Conservation (phyloP, 2,797 vertebrate species). For the Hydrocynus forskahlii region DNA sequence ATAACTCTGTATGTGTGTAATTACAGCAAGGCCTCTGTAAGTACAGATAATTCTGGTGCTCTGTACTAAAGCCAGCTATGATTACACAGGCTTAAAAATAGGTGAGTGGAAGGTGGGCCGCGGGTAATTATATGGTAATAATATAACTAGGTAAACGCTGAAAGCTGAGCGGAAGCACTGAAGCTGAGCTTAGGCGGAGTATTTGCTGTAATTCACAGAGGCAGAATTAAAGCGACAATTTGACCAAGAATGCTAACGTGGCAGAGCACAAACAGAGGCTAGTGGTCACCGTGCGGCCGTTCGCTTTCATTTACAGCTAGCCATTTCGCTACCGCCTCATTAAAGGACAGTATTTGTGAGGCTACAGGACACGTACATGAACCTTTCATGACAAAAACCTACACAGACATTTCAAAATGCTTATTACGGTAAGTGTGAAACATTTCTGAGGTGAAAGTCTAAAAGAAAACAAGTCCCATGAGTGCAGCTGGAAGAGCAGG, state of each 20-base stretch:
- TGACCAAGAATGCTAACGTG: background rate
- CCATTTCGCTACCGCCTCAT: too few relatives aligned
- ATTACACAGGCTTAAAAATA: slow-evolving; percentile 44
- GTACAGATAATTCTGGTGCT: slow-evolving; percentile 15
- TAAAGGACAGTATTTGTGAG: too few relatives aligned
- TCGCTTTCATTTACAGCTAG: too few relatives aligned
- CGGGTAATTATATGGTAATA: slow-evolving; percentile 47
- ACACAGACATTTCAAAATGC: too few relatives aligned
- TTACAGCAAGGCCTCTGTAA: slow-evolving; percentile 28
- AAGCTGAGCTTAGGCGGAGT: slow-evolving; percentile 32
- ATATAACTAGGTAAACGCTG: slow-evolving; percentile 38
- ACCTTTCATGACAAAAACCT: too few relatives aligned
- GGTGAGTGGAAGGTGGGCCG: slow-evolving; percentile 34
- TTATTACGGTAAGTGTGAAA: too few relatives aligned
- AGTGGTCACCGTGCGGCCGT: background rate
- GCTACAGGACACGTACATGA: too few relatives aligned
- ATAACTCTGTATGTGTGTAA: slow-evolving; percentile 28
- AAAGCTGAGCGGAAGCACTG: slow-evolving; percentile 30
- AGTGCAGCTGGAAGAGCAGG: background rate
- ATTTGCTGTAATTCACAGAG: slow-evolving; percentile 35
- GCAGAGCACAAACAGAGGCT: background rate
- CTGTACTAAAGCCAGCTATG: slow-evolving; percentile 28
- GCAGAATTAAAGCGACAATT: slow-evolving; percentile 27
- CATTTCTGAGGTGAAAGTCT: too few relatives aligned
- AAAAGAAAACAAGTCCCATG: background rate